Evolutionary conservation across 2,797 vertebrate genomes (phyloP), one percentile per base, ranked within the genome.

Genomic region (Coreius guichenoti): DNA sequence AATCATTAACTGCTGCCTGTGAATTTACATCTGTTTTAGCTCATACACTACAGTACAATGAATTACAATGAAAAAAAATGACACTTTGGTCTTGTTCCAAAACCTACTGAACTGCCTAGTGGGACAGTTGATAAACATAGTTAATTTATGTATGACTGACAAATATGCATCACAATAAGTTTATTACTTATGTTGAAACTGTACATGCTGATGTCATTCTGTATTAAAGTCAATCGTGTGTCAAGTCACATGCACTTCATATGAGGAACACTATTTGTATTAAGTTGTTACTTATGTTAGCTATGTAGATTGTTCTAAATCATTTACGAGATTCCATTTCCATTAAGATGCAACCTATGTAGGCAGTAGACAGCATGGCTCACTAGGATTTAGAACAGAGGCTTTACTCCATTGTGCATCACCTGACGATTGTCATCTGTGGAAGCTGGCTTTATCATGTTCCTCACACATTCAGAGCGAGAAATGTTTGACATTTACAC

Each of bases 401-500:
- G 73, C 13, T 76, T 29, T 29, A 23, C 54, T n/a, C 13, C 9
- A n/a, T 36, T 39, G 31, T 54, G 47, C n/a, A 65, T 68, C 63
- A 36, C 63, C 51, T 26, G 51, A 36, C 68, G 54, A 82, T 29
- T 82, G 36, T 72, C n/a, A 82, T 56, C 67, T 45, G 68, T 61
- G 68, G 21, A 14, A 67, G 11, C 56, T 11, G 9, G 70, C 56
- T 49, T 76, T 75, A 74, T 75, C 56, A 26, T 54, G 45, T 68
- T 43, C n/a, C 23, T 0, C 23, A 29, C 23, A 67, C 72, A 54
- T 76, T 65, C 58, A 83, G 45, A 63, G 26, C 0, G 2, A 61
- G 29, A 51, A 43, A 29, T 67, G 73, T 68, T 83, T 83, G 82
- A 77, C 82, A 76, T 77, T 83, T 77, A 76, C 82, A 83, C 45